Percentiles rank a stretch among this genome's conserved stretches.
These are phyloP conservation scores for Oceanites oceanicus DNA, from an alignment of 2,113 vertebrate genomes.

Conservation along the genomic window DNA sequence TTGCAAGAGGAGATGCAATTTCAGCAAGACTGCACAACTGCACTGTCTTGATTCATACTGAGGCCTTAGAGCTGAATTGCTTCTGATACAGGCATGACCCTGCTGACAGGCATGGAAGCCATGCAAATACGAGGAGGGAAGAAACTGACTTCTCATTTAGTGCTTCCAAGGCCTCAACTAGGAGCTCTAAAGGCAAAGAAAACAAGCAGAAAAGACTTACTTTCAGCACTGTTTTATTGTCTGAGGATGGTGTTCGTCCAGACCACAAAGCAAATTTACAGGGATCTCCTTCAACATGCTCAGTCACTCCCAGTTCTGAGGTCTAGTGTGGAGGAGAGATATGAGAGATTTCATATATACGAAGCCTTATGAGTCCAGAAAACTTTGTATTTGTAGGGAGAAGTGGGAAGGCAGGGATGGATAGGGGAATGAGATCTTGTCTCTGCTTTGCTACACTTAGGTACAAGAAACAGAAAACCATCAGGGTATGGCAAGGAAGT, in stretches of 20 bases:
- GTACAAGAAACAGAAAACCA: not conserved
- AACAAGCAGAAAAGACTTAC: slow-evolving; percentile 67
- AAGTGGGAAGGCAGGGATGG: not conserved
- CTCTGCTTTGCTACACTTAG: not conserved
- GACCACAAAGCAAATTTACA: slow-evolving; percentile 99
- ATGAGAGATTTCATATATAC: not conserved
- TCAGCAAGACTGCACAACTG: not conserved
- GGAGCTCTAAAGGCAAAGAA: not conserved
- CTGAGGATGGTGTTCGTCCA: slow-evolving; percentile 94
- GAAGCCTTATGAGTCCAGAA: not conserved
- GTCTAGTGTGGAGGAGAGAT: slow-evolving; percentile 82
- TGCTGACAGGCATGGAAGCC: not conserved
- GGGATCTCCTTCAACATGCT: slow-evolving; percentile 97
- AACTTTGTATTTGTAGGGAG: not conserved
- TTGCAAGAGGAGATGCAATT: not conserved
- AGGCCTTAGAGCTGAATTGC: not conserved
- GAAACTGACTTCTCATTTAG: not conserved
- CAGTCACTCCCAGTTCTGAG: slow-evolving; percentile 95
- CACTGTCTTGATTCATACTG: not conserved
- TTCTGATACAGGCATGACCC: not conserved
- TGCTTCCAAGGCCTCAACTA: not conserved
- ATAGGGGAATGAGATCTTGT: not conserved
- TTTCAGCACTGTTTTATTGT: slow-evolving; percentile 97
- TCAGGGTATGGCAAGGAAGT: not conserved
- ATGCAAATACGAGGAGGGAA: not conserved